A percentile compares a stretch with the other conserved stretches of the same genome.
These are phyloP conservation scores for Mustelus asterias DNA, from an alignment of 2,113 vertebrate species.

Conservation along the genomic window DNA sequence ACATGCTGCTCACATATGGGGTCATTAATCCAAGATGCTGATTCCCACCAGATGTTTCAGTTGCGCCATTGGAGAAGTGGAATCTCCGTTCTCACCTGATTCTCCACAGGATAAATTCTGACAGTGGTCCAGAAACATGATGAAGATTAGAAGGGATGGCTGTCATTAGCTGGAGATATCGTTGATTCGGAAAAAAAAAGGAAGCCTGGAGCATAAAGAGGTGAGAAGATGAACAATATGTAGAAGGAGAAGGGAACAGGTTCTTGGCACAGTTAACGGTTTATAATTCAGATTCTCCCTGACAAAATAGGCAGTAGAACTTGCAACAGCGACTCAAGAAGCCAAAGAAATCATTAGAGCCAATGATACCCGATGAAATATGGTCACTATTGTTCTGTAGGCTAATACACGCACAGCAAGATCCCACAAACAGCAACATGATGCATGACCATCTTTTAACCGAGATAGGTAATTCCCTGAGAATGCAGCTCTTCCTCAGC, in stretches of 20 bases:
- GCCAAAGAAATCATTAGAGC: neutral
- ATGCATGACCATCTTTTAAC: neutral
- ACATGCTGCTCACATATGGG: constrained; percentile 11
- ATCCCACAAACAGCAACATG: neutral
- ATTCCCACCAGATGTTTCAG: constrained; percentile 12
- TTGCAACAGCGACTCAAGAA: neutral
- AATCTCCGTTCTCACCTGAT: neutral
- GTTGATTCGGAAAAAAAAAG: neutral
- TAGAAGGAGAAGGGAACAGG: neutral
- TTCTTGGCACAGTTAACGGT: neutral
- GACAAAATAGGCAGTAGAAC: neutral
- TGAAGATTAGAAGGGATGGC: neutral
- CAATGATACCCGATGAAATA: neutral
- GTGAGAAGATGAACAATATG: neutral
- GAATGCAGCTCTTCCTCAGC: neutral
- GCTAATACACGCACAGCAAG: neutral
- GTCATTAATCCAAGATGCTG: constrained; percentile 22
- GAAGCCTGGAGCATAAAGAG: neutral
- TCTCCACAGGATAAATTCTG: neutral
- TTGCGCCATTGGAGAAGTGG: neutral
- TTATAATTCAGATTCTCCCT: neutral
- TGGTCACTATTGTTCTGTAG: neutral
- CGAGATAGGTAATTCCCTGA: neutral
- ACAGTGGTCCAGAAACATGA: neutral
- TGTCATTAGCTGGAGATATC: neutral